Percentiles rank a stretch among this genome's conserved stretches.
Conservation (phyloP, 1,140 invertebrate genomes). For the Oryzaephilus surinamensis region DNA sequence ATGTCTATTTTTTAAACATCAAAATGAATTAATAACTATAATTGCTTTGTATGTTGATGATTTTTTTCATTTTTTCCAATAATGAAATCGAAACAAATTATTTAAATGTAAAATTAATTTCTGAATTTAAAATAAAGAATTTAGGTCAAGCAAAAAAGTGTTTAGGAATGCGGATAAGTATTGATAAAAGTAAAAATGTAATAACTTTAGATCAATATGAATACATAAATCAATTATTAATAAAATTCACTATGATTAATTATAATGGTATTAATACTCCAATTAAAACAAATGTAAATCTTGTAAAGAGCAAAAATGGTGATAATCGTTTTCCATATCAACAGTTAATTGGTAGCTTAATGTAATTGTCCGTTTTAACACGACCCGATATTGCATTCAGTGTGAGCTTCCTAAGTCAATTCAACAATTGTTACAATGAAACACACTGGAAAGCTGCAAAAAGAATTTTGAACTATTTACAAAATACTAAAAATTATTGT, state of each 20-base stretch:
- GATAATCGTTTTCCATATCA: constrained; percentile 24
- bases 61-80: constrained; percentile 30
- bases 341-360: constrained; percentile 34
- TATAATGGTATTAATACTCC: constrained; percentile 9
- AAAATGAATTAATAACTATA: constrained; percentile 17
- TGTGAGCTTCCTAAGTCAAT: constrained; percentile 33
- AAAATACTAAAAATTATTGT: constrained; percentile 24
- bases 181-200: constrained; percentile 3
- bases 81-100: constrained; percentile 12
- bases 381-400: constrained; percentile 39
- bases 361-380: constrained; percentile 36
- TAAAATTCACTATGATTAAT: constrained; percentile 13
- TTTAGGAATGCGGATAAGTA: constrained; percentile 18
- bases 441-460: constrained; percentile 35
- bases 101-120: constrained; percentile 16
- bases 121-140: constrained; percentile 24
- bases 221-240: constrained; percentile 18
- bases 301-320: constrained; percentile 9
- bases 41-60: constrained; percentile 34
- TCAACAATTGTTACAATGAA: constrained; percentile 25
- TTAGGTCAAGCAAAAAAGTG: constrained; percentile 15
- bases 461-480: constrained; percentile 36
- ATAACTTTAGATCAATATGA: constrained; percentile 14
- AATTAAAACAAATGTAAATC: constrained; percentile 11
- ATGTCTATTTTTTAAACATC: constrained; percentile 27